Percentiles rank a stretch among this genome's conserved stretches.
phyloP scores from a whole-genome alignment of 2,888 invertebrate species.

The Poecilus cupreus region DNA sequence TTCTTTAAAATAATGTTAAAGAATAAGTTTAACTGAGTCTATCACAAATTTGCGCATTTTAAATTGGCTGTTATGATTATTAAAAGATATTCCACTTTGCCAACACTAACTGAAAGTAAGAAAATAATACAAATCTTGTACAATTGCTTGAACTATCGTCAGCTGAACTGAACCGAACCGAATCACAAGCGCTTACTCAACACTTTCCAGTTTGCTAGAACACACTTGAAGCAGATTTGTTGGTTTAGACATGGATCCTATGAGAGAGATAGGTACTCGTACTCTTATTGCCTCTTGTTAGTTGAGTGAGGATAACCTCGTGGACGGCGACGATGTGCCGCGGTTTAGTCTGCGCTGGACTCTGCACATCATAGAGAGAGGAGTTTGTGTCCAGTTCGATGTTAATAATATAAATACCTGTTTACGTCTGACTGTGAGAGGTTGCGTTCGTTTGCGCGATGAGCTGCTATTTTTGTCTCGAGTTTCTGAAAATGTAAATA shows the following conservation, averaged over 20 bases:
- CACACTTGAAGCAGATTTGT: not conserved
- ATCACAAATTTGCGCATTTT: too few species aligned
- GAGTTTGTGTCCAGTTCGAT: not conserved
- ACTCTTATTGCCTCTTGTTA: not conserved
- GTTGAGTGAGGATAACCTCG: constrained; percentile 51
- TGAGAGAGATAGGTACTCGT: too few species aligned
- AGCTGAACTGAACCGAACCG: not conserved
- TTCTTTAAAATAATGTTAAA: too few species aligned
- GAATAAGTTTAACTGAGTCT: too few species aligned
- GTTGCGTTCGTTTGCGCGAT: constrained; percentile 53
- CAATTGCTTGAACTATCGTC: not conserved
- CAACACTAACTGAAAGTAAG: not conserved
- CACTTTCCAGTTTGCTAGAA: not conserved
- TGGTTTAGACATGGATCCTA: constrained; percentile 1
- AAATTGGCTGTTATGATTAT: too few species aligned
- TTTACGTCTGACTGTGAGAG: constrained; percentile 38
- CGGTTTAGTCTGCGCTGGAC: constrained; percentile 44
- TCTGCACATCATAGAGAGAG: constrained; percentile 21
- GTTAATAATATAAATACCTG: constrained; percentile 31
- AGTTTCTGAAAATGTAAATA: constrained; percentile 56
- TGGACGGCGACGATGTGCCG: constrained; percentile 55
- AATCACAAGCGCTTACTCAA: not conserved
- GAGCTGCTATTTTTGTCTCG: constrained; percentile 56
- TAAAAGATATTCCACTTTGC: too few species aligned
- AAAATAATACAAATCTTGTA: constrained; percentile 14